A percentile compares a stretch with the other conserved stretches of the same genome.
Evolutionary conservation across 2,888 invertebrate species (phyloP).

Genomic region (Campopleginae sp.): DNA sequence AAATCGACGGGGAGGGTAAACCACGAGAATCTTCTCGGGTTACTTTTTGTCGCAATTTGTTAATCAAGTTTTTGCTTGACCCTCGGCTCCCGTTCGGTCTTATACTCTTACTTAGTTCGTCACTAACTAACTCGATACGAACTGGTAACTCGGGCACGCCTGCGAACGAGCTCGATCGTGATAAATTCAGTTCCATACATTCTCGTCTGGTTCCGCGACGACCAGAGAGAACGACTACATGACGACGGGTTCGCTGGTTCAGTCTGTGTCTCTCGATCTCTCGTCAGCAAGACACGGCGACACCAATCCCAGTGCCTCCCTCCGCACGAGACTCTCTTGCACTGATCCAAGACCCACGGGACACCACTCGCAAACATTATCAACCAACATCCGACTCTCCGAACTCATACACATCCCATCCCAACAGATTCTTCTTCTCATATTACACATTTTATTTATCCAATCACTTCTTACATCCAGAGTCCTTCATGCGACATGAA

Average conservation of each 20-base stretch:
- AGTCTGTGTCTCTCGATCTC: slow-evolving; percentile 67
- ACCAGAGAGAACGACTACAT: slow-evolving; percentile 67
- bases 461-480: slow-evolving; percentile 60
- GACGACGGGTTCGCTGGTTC: slow-evolving; percentile 71
- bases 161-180: slow-evolving; percentile 70
- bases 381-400: slow-evolving; percentile 31
- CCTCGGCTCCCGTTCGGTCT: slow-evolving; percentile 38
- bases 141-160: slow-evolving; percentile 63
- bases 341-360: slow-evolving; percentile 64
- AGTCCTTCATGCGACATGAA: background rate
- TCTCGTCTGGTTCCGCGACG: slow-evolving; percentile 76
- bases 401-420: slow-evolving; percentile 26
- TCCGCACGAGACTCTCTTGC: slow-evolving; percentile 52
- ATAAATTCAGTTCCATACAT: slow-evolving; percentile 81
- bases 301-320: slow-evolving; percentile 63
- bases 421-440: slow-evolving; percentile 47
- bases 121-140: slow-evolving; percentile 55
- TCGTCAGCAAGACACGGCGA: slow-evolving; percentile 66
- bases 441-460: slow-evolving; percentile 60
- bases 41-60: slow-evolving; percentile 81
- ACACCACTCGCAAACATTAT: slow-evolving; percentile 61
- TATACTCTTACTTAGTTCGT: slow-evolving; percentile 58
- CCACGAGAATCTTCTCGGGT: slow-evolving; percentile 69
- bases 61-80: slow-evolving; percentile 74
- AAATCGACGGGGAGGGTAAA: slow-evolving; percentile 29